Evolutionary conservation across 2,888 invertebrate species (phyloP).

Genomic region (Aleiodes testaceus): DNA sequence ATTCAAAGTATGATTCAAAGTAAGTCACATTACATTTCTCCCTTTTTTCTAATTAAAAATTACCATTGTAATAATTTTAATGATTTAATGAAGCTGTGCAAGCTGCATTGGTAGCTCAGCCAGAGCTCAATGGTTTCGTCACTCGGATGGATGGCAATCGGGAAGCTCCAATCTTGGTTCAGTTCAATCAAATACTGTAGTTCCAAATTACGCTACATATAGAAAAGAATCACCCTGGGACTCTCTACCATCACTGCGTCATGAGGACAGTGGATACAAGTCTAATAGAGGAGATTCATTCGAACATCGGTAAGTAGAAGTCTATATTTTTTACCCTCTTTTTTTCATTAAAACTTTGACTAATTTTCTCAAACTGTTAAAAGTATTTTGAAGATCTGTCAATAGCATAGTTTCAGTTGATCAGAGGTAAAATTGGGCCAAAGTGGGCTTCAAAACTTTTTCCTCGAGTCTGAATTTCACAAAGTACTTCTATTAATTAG

Average conservation of each 20-base stretch:
- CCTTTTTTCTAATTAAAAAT: neutral
- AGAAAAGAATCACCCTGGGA: constrained; percentile 89
- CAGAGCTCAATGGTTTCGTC: constrained; percentile 91
- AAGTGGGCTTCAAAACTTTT: constrained; percentile 29
- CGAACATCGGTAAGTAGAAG: constrained; percentile 83
- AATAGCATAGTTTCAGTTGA: constrained; percentile 50
- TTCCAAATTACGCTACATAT: constrained; percentile 73
- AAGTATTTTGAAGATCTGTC: constrained; percentile 84
- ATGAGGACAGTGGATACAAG: constrained; percentile 91
- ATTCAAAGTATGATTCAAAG: constrained; percentile 77
- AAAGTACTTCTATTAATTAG: constrained; percentile 27
- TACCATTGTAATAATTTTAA: constrained; percentile 2
- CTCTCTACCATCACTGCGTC: constrained; percentile 87
- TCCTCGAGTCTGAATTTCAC: constrained; percentile 19
- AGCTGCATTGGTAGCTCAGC: constrained; percentile 93
- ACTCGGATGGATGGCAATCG: constrained; percentile 91
- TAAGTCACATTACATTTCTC: constrained; percentile 22
- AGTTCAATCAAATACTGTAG: constrained; percentile 72
- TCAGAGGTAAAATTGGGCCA: constrained; percentile 4
- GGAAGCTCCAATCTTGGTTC: constrained; percentile 82
- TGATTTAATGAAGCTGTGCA: constrained; percentile 77
- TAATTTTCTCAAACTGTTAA: neutral
- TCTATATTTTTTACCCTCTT: neutral
- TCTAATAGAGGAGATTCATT: constrained; percentile 90
- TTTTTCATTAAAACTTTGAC: neutral